Evolutionary conservation across 2,113 vertebrate species (phyloP).

Genomic region (Ahaetulla prasina): DNA sequence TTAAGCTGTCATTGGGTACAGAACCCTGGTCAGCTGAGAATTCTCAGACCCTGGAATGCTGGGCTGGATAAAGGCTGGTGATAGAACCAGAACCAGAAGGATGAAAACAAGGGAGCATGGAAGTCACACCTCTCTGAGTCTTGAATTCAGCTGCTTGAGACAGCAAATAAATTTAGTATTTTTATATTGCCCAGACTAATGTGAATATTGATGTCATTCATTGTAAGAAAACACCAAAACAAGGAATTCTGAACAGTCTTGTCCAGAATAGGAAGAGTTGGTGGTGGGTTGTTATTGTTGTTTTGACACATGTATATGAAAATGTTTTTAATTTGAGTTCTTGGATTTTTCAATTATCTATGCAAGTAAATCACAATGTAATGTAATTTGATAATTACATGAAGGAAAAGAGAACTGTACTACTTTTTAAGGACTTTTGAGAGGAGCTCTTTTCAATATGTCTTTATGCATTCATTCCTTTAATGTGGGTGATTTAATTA

Average conservation of each 20-base stretch:
- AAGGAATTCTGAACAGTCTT: background rate
- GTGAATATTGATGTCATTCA: background rate
- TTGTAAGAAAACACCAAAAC: background rate
- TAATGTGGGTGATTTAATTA: no score
- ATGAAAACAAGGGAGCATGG: background rate
- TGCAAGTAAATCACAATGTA: background rate
- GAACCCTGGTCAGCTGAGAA: background rate
- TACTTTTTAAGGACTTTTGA: background rate
- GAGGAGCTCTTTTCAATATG: background rate
- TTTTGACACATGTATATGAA: background rate
- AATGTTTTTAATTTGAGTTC: background rate
- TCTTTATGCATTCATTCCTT: background rate
- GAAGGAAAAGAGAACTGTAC: background rate
- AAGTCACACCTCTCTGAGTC: background rate
- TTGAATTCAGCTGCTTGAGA: background rate
- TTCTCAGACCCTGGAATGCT: background rate
- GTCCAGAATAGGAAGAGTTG: background rate
- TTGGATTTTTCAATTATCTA: background rate
- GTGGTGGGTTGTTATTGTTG: no score
- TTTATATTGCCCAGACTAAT: background rate
- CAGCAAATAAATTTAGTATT: background rate
- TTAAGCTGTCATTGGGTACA: background rate
- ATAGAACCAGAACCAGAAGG: background rate
- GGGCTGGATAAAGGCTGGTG: background rate
- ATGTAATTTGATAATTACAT: background rate